phyloP scores from a whole-genome alignment of 2,888 invertebrate genomes.

The Lochmaea capreae region DNA sequence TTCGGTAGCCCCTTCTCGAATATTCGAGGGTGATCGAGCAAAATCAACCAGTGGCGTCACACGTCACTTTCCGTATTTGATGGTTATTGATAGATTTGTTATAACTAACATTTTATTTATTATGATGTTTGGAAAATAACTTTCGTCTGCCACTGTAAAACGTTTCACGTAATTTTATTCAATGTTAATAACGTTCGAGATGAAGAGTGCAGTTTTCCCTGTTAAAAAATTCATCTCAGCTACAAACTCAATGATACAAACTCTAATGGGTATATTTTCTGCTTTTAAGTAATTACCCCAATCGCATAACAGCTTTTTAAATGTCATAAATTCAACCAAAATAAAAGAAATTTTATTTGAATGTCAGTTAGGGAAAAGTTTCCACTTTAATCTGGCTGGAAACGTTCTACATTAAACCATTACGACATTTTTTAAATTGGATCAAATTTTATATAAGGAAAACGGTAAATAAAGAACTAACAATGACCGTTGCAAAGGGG shows the following conservation, averaged over 20 bases:
- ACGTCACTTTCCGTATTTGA: too few species aligned
- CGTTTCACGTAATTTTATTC: not conserved
- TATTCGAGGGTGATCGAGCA: too few species aligned
- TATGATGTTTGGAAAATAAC: too few species aligned
- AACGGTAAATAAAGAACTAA: too few species aligned
- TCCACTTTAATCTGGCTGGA: constrained; percentile 34
- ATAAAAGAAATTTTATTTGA: constrained; percentile 38
- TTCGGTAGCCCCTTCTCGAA: too few species aligned
- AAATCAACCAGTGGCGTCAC: too few species aligned
- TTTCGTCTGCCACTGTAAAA: not conserved
- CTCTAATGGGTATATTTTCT: constrained; percentile 40
- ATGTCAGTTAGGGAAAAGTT: constrained; percentile 32
- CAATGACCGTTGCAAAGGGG: not conserved
- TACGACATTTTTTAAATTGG: constrained; percentile 15
- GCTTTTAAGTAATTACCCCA: constrained; percentile 42
- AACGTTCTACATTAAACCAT: constrained; percentile 25
- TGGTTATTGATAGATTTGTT: too few species aligned
- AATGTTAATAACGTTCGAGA: constrained; percentile 12
- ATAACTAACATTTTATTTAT: too few species aligned
- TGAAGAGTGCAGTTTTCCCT: constrained; percentile 17
- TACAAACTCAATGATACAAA: constrained; percentile 39
- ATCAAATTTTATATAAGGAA: constrained; percentile 1
- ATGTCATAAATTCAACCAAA: constrained; percentile 40
- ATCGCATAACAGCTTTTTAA: constrained; percentile 38
- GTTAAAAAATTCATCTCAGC: constrained; percentile 34